A percentile compares a stretch with the other conserved stretches of the same genome.
phyloP scores from a whole-genome alignment of 2,888 invertebrate species.

The Ditylenchus weischeri region DNA sequence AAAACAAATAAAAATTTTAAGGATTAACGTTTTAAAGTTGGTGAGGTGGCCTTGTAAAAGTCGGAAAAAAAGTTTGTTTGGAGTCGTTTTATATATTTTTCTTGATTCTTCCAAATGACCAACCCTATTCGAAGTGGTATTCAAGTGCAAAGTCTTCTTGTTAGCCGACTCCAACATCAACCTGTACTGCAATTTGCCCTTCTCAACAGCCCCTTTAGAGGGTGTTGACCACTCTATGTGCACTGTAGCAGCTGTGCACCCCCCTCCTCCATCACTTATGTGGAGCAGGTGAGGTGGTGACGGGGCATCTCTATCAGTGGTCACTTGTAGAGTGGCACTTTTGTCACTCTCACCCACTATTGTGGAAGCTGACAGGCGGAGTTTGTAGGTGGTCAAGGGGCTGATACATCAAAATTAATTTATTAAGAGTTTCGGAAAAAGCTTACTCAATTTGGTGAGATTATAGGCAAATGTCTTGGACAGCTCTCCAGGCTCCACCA shows the following conservation, averaged over 20 bases:
- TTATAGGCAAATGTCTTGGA: slow-evolving; percentile 39
- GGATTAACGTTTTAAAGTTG: too few species aligned
- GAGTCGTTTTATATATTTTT: too few species aligned
- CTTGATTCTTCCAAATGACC: neutral
- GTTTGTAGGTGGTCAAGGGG: slow-evolving; percentile 32
- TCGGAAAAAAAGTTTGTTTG: too few species aligned
- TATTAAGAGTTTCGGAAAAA: neutral
- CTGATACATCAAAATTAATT: neutral
- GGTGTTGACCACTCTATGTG: slow-evolving; percentile 7
- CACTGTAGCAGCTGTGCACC: neutral
- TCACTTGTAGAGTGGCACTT: slow-evolving; percentile 40
- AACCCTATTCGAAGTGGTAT: neutral
- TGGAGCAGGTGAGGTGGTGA: slow-evolving; percentile 28
- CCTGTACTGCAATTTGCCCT: neutral
- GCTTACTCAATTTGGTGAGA: slow-evolving; percentile 31
- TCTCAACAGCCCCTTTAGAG: neutral
- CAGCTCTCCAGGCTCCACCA: slow-evolving; percentile 31
- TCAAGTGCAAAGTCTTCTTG: neutral
- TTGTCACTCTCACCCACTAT: slow-evolving; percentile 50
- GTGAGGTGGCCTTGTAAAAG: too few species aligned
- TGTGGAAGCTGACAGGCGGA: slow-evolving; percentile 50
- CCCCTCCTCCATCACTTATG: slow-evolving; percentile 29
- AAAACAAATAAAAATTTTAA: too few species aligned
- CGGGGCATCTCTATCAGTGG: slow-evolving; percentile 41
- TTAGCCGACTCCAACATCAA: neutral